Evolutionary conservation across 2,797 vertebrate species (phyloP).

Genomic region (Sebastes minor): DNA sequence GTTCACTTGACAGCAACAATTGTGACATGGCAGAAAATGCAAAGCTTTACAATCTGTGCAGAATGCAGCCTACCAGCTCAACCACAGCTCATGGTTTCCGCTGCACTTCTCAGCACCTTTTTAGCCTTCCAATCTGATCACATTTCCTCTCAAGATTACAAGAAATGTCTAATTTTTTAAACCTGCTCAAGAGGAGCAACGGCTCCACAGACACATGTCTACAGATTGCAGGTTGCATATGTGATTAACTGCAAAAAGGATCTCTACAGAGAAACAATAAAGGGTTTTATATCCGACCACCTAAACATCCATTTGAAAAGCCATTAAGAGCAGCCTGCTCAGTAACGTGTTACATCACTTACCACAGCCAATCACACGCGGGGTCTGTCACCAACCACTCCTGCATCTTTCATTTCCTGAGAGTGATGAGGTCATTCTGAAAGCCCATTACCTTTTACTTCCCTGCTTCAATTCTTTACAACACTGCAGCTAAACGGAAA

Average conservation of each 20-base stretch:
- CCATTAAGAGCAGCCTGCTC: constrained; percentile 88
- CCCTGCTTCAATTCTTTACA: constrained; percentile 2
- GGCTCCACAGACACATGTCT: constrained; percentile 72
- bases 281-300: constrained; percentile 70
- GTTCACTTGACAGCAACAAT: neutral
- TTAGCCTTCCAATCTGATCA: neutral
- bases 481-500: neutral
- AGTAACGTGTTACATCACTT: constrained; percentile 97
- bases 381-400: constrained; percentile 92
- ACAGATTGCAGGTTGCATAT: constrained; percentile 67
- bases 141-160: neutral
- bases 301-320: constrained; percentile 85
- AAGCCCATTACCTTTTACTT: constrained; percentile 11
- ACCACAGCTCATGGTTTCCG: neutral
- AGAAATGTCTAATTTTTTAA: constrained; percentile 3
- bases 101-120: neutral
- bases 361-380: constrained; percentile 92
- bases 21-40: constrained; percentile 34
- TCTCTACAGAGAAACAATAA: constrained; percentile 58
- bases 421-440: constrained; percentile 78
- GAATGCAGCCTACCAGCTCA: neutral
- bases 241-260: constrained; percentile 59
- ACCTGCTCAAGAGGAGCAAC: constrained; percentile 34
- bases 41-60: constrained; percentile 9
- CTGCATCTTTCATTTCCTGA: constrained; percentile 82